Evolutionary conservation across 2,888 invertebrate species (phyloP), one percentile per base, ranked within the genome.

Genomic region (Rhorus exstirpatorius): DNA sequence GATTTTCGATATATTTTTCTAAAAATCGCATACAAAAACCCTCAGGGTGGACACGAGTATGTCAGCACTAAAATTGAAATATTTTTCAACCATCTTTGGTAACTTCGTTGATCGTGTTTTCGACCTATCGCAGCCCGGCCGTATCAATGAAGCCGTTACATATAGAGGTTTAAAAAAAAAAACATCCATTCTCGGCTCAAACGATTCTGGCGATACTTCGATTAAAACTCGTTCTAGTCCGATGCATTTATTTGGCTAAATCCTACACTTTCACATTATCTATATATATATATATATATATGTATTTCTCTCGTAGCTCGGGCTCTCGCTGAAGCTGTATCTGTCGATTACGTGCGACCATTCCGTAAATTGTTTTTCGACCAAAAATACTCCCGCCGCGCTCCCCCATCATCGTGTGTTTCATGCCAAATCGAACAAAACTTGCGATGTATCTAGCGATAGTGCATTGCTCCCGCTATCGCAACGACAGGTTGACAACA

Each of bases 281-380:
- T 61, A 61, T 10, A 12, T 8, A 26, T 10, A 24, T 7, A 10
- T 8, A 2, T 0, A 60, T 19, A 44, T 21, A 24, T 10, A 10
- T 0, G 19, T 60, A 19, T 58, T 26, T 31, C 3, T 17, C 8
- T 7, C 17, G 10, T 65, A 31, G 21, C 26, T 12, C 63, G 24
- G 21, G 46, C 26, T 24, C 41, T 68, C 26, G 24, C 24, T 53
- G 35, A n/a, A 41, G 51, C 10, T 51, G 17, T 31, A 19, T 68
- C 38, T 12, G 35, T 53, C 53, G 49, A 55, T 80, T 75, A 61
- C 44, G 53, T 17, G 12, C 26, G 46, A 35, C 21, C 68, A 53
- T 53, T 68, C 51, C 24, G 61, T 53, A 31, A 75, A 80, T 63
- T 49, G 68, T 80, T 80, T 80, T 74, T 74, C 60, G 44, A 68